These are phyloP conservation scores for Polyergus mexicanus DNA, from an alignment of 1,140 invertebrate species.

Conservation along the genomic window DNA sequence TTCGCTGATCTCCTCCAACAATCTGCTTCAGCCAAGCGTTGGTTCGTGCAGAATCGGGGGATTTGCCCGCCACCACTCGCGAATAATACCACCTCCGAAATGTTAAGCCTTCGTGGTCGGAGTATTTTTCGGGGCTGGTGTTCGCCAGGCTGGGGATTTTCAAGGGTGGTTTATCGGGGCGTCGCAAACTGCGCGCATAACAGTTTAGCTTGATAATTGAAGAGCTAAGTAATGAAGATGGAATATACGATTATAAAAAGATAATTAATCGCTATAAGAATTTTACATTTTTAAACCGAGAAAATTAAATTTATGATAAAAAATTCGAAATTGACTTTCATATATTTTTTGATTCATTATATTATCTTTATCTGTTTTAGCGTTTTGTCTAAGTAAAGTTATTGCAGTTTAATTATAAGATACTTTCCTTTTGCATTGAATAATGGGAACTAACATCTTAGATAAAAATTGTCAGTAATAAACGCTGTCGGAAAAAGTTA, in stretches of 20 bases:
- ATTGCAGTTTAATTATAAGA: constrained; percentile 45
- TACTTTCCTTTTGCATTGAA: constrained; percentile 17
- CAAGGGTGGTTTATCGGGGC: constrained; percentile 49
- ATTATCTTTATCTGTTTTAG: not conserved
- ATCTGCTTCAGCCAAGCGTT: constrained; percentile 63
- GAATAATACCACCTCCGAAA: constrained; percentile 56
- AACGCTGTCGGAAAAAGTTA: constrained; percentile 1
- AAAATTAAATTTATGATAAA: constrained; percentile 16
- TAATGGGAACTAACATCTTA: constrained; percentile 37
- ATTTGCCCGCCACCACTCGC: constrained; percentile 57
- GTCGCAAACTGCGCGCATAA: constrained; percentile 49
- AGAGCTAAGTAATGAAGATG: constrained; percentile 30
- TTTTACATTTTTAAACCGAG: not conserved
- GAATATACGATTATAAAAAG: not conserved
- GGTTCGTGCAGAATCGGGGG: constrained; percentile 25
- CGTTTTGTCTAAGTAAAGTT: constrained; percentile 42
- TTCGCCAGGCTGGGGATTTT: constrained; percentile 49
- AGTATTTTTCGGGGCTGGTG: constrained; percentile 47
- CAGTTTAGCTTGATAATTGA: constrained; percentile 56
- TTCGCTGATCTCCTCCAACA: constrained; percentile 66
- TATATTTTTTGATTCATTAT: not conserved
- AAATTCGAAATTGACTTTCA: not conserved
- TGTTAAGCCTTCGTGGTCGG: constrained; percentile 47
- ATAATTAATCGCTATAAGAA: not conserved
- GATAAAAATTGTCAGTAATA: constrained; percentile 40